Evolutionary conservation across 2,113 vertebrate species (phyloP).

Genomic region (Limanda limanda): DNA sequence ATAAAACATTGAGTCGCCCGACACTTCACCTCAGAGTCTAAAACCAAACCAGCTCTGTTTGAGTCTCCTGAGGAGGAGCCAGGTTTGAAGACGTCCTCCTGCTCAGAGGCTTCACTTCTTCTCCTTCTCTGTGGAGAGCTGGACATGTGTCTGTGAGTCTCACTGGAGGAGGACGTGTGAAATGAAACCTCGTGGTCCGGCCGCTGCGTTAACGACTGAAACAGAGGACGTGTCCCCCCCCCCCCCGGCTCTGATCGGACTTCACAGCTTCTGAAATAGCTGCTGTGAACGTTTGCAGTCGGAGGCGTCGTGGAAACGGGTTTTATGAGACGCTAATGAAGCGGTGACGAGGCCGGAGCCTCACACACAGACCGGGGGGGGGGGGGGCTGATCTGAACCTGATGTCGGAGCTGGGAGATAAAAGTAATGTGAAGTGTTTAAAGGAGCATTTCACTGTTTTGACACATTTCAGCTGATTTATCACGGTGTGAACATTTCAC

Average conservation of each 20-base stretch:
- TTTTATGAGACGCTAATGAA: conserved; percentile 4
- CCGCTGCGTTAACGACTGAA: neutral
- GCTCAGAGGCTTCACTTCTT: neutral
- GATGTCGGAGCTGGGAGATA: neutral
- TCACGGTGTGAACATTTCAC: neutral
- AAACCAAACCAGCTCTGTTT: too few species aligned
- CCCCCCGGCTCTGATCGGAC: neutral
- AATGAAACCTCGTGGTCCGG: neutral
- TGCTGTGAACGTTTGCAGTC: neutral
- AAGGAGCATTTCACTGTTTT: neutral
- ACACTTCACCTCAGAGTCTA: too few species aligned
- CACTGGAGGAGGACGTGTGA: neutral
- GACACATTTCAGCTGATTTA: neutral
- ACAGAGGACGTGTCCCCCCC: neutral
- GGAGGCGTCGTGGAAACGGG: conserved; percentile 3
- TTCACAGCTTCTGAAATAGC: conserved; percentile 16
- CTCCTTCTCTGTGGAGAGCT: too few species aligned
- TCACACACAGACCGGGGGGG: neutral
- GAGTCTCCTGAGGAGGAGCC: neutral
- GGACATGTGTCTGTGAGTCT: neutral
- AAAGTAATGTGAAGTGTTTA: conserved; percentile 3
- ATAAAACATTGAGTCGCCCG: too few species aligned
- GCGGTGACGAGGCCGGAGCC: neutral
- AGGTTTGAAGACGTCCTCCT: neutral
- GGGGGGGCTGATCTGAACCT: neutral